Evolutionary conservation across 1,140 invertebrate species (phyloP).

Genomic region (Coenobita brevimanus): DNA sequence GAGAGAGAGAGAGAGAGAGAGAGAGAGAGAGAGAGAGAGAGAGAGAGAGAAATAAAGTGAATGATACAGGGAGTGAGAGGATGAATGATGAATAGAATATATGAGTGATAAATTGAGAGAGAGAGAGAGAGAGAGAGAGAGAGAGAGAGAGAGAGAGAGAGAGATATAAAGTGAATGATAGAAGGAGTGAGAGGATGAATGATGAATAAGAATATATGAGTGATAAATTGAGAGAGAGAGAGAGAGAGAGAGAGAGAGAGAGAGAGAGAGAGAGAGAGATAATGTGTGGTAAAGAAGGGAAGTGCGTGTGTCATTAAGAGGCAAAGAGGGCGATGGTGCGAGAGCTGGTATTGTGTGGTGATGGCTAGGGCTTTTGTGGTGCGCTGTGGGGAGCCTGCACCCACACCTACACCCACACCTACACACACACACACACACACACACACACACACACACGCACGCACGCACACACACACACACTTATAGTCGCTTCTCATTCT

Average conservation of each 20-base stretch:
- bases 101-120: too few species aligned
- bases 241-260: not conserved
- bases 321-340: too few species aligned
- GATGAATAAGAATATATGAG: constrained; percentile 42
- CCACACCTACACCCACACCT: not conserved
- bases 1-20: constrained; percentile 29
- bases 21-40: constrained; percentile 50
- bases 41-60: constrained; percentile 38
- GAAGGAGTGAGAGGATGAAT: not conserved
- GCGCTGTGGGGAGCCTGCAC: too few species aligned
- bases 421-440: constrained; percentile 7
- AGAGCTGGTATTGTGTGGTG: too few species aligned
- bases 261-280: too few species aligned
- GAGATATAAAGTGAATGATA: not conserved
- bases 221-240: too few species aligned
- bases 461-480: constrained; percentile 11
- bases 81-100: too few species aligned
- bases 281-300: not conserved
- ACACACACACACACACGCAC: not conserved
- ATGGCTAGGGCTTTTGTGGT: too few species aligned
- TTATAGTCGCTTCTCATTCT: not conserved
- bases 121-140: constrained; percentile 1
- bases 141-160: not conserved
- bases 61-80: not conserved
- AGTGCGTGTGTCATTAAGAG: not conserved